A percentile compares a stretch with the other conserved stretches of the same genome.
These are phyloP conservation scores for Colletes collaris DNA, from an alignment of 2,888 invertebrate genomes.

Conservation along the genomic window DNA sequence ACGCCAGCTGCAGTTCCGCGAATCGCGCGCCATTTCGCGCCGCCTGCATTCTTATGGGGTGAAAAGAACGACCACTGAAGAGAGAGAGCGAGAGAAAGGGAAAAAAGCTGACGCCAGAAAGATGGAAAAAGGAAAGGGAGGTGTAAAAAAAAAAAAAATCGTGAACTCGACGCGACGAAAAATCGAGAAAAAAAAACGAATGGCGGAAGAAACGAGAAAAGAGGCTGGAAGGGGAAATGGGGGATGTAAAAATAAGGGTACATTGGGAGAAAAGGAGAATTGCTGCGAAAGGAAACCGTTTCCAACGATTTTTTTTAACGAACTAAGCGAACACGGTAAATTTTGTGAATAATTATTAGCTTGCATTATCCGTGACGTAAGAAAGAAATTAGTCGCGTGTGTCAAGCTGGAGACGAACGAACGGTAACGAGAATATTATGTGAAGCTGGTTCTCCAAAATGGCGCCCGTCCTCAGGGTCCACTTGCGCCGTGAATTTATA, in stretches of 20 bases:
- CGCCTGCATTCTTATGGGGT: slow-evolving; percentile 49
- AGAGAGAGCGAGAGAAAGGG: background rate
- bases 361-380: background rate
- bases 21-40: slow-evolving; percentile 51
- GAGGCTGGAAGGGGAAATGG: background rate
- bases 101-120: background rate
- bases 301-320: background rate
- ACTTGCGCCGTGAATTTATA: slow-evolving; percentile 13
- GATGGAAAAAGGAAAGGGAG: background rate
- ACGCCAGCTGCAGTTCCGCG: slow-evolving; percentile 64
- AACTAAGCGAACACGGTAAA: background rate
- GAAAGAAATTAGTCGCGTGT: slow-evolving; percentile 21
- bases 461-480: slow-evolving; percentile 7
- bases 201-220: background rate
- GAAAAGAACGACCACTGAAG: slow-evolving; percentile 47
- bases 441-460: background rate
- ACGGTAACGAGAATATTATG: slow-evolving; percentile 24
- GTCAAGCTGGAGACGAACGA: slow-evolving; percentile 37
- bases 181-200: slow-evolving; percentile 11
- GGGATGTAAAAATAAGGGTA: background rate
- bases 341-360: background rate
- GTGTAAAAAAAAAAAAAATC: background rate
- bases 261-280: background rate
- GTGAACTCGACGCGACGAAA: slow-evolving; percentile 19
- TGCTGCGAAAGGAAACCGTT: background rate